phyloP scores from a whole-genome alignment of 64 coral and sea anemone species.

The Stichodactyla helianthus region DNA sequence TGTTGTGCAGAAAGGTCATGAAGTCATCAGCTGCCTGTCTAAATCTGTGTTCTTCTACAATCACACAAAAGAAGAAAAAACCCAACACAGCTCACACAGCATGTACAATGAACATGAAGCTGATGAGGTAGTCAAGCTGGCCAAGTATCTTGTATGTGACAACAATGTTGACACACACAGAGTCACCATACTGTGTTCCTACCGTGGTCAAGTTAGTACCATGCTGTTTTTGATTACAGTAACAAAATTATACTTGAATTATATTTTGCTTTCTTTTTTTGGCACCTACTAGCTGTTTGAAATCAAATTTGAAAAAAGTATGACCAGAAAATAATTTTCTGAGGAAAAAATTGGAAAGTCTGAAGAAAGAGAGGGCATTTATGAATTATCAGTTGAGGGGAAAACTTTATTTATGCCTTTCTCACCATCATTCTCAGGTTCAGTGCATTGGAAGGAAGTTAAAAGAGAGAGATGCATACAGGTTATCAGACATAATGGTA shows the following conservation, averaged over 20 bases:
- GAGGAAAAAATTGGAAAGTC: too few species aligned
- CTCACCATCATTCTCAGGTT: constrained; percentile 1
- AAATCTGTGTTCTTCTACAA: constrained; percentile 60
- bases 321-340: too few species aligned
- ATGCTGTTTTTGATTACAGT: not conserved
- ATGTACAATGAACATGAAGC: constrained; percentile 59
- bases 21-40: not conserved
- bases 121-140: constrained; percentile 28
- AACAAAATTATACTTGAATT: too few species aligned
- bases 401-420: not conserved
- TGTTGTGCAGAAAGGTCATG: not conserved
- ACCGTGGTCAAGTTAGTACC: constrained; percentile 72
- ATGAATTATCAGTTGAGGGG: too few species aligned
- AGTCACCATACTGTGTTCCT: constrained; percentile 84
- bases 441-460: not conserved
- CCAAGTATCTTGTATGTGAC: constrained; percentile 28
- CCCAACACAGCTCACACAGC: constrained; percentile 43
- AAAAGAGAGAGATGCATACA: not conserved
- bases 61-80: constrained; percentile 42
- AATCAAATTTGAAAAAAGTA: too few species aligned
- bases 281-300: too few species aligned
- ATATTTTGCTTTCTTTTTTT: too few species aligned
- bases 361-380: too few species aligned
- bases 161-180: not conserved
- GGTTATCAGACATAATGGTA: constrained; percentile 26